Evolutionary conservation across 2,797 vertebrate genomes (phyloP), one percentile per base, ranked within the genome.

Genomic region (Loriculus beryllinus): DNA sequence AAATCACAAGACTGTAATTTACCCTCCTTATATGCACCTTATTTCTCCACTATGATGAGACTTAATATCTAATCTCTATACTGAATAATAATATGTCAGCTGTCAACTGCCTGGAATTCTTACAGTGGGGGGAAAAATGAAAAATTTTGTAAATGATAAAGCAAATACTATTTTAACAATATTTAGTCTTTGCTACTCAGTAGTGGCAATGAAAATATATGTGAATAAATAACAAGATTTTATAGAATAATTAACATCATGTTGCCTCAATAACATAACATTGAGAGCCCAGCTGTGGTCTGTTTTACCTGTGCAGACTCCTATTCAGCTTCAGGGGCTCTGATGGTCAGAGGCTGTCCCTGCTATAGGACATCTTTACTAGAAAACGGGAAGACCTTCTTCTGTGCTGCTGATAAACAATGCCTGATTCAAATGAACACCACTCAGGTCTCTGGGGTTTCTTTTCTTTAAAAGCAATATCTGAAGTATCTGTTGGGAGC

Each of bases 31-130:
- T 43, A 76, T 0, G 5, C 20, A 59, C 43, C n/a, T 92, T 86
- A 82, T 54, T 63, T 79, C 67, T 78, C 17, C 43, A 69, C 65
- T 5, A 10, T 33, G 23, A 69, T 65, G 43, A 79, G 63, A 84
- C 79, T 84, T 76, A 82, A 52, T 94, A 88, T 65, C 67, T 82
- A 35, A 79, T 86, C 43, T 86, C 86, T 83, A 8, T 29, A 48
- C 28, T 76, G 82, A 82, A 70, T 82, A 95, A 79, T 65, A 91
- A 52, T 64, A 63, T 64, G 28, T 67, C 80, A 84, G 35, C 51
- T 95, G 85, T 83, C 85, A 92, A 37, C 59, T 88, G 63, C 67
- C 72, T 82, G 42, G 20, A 84, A 82, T 76, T 86, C 37, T 84
- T 78, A 43, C 20, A 40, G 22, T 6, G 7, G 15, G 14, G 15